Conservation (phyloP, 2,888 invertebrate genomes). For the Pristionchus mayeri region DNA sequence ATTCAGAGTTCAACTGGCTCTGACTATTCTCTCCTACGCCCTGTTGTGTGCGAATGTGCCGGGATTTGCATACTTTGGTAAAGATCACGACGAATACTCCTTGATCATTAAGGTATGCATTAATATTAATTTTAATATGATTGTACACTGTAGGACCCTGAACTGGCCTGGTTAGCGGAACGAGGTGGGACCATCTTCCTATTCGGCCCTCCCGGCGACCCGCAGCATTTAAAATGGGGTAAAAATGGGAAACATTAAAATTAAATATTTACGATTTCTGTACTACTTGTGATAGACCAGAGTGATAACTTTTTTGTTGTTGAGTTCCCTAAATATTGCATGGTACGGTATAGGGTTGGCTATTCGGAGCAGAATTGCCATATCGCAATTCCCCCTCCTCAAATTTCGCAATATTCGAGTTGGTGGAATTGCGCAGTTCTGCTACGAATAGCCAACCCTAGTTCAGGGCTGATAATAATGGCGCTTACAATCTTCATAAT, state of each 20-base stretch:
- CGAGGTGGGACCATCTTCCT: not conserved
- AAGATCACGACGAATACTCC: not conserved
- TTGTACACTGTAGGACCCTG: not conserved
- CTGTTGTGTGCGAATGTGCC: not conserved
- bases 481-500: not conserved
- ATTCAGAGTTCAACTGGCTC: not conserved
- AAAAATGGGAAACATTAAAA: too few relatives aligned
- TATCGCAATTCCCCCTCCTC: too few relatives aligned
- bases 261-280: not conserved
- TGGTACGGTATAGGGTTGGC: too few relatives aligned
- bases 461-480: not conserved
- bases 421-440: too few relatives aligned
- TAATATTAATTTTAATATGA: not conserved
- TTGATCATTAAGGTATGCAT: not conserved
- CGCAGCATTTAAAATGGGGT: conserved; percentile 7
- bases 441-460: not conserved
- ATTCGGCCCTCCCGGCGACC: not conserved
- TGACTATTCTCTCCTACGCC: not conserved
- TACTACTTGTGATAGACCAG: too few relatives aligned
- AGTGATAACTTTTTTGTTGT: too few relatives aligned
- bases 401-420: too few relatives aligned
- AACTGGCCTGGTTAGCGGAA: not conserved
- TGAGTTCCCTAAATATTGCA: too few relatives aligned
- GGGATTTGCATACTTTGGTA: not conserved
- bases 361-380: too few relatives aligned